phyloP scores from a whole-genome alignment of 1,140 invertebrate species.

The Colletes latitarsis region DNA sequence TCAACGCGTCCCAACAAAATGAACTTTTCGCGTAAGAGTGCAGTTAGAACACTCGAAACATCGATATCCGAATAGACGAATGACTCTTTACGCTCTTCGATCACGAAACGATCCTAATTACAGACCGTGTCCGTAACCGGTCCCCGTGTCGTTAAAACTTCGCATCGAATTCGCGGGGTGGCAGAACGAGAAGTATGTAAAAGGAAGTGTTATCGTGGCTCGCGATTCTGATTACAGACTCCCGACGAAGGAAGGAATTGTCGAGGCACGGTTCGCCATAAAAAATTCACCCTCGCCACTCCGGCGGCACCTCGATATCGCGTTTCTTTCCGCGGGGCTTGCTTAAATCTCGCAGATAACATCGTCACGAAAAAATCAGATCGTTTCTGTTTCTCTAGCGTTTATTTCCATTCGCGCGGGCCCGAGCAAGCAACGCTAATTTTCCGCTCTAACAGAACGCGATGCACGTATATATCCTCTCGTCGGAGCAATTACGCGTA shows the following conservation, averaged over 20 bases:
- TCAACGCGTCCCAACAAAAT: no score
- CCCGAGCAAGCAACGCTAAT: constrained; percentile 32
- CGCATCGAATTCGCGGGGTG: constrained; percentile 8
- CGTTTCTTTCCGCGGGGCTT: constrained; percentile 19
- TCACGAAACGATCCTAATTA: neutral
- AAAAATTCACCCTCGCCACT: constrained; percentile 22
- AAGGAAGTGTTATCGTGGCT: constrained; percentile 11
- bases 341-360: constrained; percentile 32
- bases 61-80: neutral
- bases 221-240: constrained; percentile 36
- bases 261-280: constrained; percentile 14
- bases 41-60: neutral
- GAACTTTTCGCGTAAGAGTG: no score
- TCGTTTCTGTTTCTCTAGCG: neutral
- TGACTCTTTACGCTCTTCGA: neutral
- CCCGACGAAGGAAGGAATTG: neutral
- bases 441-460: constrained; percentile 43
- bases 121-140: neutral
- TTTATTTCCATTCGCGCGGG: constrained; percentile 15
- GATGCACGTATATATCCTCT: neutral
- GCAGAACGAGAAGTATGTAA: neutral
- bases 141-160: neutral
- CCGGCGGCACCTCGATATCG: constrained; percentile 16
- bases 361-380: constrained; percentile 43
- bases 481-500: constrained; percentile 10